Conservation (phyloP, 2,113 vertebrate species). For the Cyphomyrus discorhynchus region DNA sequence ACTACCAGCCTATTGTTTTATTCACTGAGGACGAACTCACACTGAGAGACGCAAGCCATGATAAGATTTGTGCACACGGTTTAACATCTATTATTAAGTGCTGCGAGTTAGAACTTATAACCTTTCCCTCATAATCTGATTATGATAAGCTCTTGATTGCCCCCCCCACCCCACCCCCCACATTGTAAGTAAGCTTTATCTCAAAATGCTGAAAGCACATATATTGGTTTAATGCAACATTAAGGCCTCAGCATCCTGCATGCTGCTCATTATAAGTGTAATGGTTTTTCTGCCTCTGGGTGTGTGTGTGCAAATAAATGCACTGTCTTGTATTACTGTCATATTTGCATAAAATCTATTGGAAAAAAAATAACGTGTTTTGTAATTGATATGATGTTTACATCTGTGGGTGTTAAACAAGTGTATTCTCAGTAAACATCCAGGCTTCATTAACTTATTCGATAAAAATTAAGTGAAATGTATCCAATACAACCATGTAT, state of each 20-base stretch:
- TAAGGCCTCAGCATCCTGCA: constrained; percentile 8
- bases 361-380: not conserved
- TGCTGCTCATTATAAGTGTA: constrained; percentile 9
- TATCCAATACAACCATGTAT: not conserved
- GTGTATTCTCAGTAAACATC: not conserved
- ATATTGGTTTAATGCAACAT: constrained; percentile 19
- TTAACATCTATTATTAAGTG: constrained; percentile 28
- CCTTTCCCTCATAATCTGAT: constrained; percentile 1
- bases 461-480: not conserved
- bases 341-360: constrained; percentile 48
- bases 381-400: not conserved
- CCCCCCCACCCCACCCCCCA: not conserved
- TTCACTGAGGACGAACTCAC: constrained; percentile 28
- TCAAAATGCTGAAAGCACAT: constrained; percentile 15
- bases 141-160: constrained; percentile 11
- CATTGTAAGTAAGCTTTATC: not conserved
- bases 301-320: constrained; percentile 62
- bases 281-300: constrained; percentile 54
- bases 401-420: not conserved
- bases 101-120: constrained; percentile 9
- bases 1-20: constrained; percentile 29
- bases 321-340: constrained; percentile 62
- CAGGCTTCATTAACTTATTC: not conserved
- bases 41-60: constrained; percentile 21
- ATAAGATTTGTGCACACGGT: constrained; percentile 10